phyloP scores from a whole-genome alignment of 2,797 vertebrate species.

The Ara ararauna region DNA sequence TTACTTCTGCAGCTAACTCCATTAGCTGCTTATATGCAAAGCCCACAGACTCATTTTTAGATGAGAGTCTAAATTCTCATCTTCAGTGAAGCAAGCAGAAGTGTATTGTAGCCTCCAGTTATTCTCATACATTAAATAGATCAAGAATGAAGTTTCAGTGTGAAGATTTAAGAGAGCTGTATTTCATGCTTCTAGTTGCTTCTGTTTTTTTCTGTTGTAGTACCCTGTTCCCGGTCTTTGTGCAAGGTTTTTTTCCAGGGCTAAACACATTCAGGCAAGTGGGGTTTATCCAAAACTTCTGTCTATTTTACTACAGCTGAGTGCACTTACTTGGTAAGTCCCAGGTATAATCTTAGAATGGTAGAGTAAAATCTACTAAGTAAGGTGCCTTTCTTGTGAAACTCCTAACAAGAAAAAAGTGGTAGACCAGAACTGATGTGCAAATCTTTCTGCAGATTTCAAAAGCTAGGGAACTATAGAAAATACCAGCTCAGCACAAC shows the following conservation, averaged over 20 bases:
- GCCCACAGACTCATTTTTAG: not conserved
- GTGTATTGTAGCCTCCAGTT: not conserved
- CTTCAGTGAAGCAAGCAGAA: not conserved
- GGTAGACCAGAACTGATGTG: not conserved
- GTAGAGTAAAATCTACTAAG: not conserved
- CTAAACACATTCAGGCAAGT: not conserved
- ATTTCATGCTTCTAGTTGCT: not conserved
- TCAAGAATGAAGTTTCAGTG: not conserved
- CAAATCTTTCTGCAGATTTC: not conserved
- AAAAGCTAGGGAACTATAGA: not conserved
- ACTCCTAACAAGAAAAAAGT: not conserved
- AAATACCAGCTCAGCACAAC: fast-evolving
- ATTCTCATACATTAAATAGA: not conserved
- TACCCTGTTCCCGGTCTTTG: not conserved
- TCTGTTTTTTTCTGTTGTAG: not conserved
- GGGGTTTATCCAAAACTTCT: not conserved
- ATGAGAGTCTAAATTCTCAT: not conserved
- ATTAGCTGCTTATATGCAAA: not conserved
- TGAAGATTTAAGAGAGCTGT: not conserved
- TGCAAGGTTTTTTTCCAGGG: not conserved
- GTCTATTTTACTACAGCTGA: not conserved
- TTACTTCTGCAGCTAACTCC: not conserved
- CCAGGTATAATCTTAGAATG: not conserved
- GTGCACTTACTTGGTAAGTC: not conserved
- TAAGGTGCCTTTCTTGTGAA: not conserved